These are phyloP conservation scores for Formica exsecta DNA, from an alignment of 1,140 invertebrate species.

Conservation along the genomic window DNA sequence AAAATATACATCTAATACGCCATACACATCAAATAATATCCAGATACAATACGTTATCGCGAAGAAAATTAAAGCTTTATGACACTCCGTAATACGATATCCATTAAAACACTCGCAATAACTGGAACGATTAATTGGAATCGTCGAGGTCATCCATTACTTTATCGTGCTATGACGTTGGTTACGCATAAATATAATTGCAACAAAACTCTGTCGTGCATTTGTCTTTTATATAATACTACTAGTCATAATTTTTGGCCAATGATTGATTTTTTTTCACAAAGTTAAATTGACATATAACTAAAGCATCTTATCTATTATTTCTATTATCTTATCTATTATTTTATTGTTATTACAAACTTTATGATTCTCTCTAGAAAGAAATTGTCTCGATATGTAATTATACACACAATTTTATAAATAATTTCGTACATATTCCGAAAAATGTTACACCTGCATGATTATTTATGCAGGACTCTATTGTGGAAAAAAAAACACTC, in stretches of 20 bases:
- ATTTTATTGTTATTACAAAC: slow-evolving; percentile 9
- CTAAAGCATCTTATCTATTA: background rate
- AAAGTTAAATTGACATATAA: slow-evolving; percentile 5
- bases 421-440: background rate
- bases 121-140: slow-evolving; percentile 56
- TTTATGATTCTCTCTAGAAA: background rate
- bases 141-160: slow-evolving; percentile 53
- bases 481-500: background rate
- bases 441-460: background rate
- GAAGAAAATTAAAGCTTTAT: slow-evolving; percentile 51
- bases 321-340: background rate
- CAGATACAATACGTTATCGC: slow-evolving; percentile 22
- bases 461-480: slow-evolving; percentile 7
- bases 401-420: background rate
- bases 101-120: slow-evolving; percentile 59
- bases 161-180: slow-evolving; percentile 29
- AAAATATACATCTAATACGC: background rate
- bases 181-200: slow-evolving; percentile 13
- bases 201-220: background rate
- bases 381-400: background rate
- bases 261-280: background rate
- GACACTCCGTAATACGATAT: slow-evolving; percentile 59
- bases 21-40: slow-evolving; percentile 23
- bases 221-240: slow-evolving; percentile 33
- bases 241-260: background rate